These are phyloP conservation scores for Rhea americana DNA, from an alignment of 2,113 vertebrate species.

Conservation along the genomic window DNA sequence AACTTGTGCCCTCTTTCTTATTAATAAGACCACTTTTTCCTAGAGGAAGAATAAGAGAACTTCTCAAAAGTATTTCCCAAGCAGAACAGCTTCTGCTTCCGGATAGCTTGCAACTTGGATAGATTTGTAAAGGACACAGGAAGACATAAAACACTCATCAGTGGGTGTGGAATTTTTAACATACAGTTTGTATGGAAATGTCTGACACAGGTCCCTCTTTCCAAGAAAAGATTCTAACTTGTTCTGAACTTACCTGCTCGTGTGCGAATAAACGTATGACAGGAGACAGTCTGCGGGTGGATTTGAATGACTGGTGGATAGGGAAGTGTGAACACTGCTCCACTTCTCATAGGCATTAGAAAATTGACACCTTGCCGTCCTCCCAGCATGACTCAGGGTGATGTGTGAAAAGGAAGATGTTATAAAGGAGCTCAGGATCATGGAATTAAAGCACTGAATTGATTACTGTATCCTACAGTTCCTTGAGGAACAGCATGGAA, in stretches of 20 bases:
- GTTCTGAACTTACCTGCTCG: conserved; percentile 35
- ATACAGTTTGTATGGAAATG: not conserved
- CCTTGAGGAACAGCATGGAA: not conserved
- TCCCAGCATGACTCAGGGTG: not conserved
- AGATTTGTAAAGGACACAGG: not conserved
- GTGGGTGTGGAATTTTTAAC: not conserved
- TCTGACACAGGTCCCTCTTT: not conserved
- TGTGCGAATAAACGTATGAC: not conserved
- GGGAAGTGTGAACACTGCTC: conserved; percentile 13
- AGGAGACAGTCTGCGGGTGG: conserved; percentile 23
- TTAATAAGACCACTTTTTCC: not conserved
- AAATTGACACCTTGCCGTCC: not conserved
- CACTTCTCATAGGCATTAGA: not conserved
- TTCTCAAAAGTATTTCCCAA: not conserved
- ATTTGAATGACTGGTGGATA: conserved; percentile 21
- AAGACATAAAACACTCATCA: not conserved
- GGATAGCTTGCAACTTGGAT: not conserved
- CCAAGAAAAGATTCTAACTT: not conserved
- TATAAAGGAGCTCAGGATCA: not conserved
- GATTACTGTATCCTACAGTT: not conserved
- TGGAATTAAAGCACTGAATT: not conserved
- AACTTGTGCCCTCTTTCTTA: not conserved
- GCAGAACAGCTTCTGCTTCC: not conserved
- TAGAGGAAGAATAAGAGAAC: not conserved
- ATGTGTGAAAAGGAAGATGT: conserved; percentile 16